Evolutionary conservation across 2,113 vertebrate species (phyloP), one percentile per base, ranked within the genome.

Genomic region (Pteropus alecto): DNA sequence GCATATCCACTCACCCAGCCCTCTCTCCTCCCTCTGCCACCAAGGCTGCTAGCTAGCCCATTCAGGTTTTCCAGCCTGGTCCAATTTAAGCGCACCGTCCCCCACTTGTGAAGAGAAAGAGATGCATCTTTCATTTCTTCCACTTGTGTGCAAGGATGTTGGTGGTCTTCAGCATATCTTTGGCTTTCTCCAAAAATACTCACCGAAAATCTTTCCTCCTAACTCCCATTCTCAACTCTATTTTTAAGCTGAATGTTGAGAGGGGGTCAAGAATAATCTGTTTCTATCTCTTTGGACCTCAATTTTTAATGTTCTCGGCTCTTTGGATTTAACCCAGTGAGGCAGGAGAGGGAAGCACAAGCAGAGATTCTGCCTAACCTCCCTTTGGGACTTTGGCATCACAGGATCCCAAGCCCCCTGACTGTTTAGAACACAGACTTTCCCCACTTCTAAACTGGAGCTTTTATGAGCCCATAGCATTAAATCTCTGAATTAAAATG

Each of bases 161-260:
- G 14, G 56, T 11, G 38, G 3, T 22, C 54, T 77, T 95, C 30
- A 16, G 30, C 48, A 58, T 43, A 46, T 70, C 3, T 5, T 79
- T 0, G 18, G 48, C 41, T 81, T 85, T 81, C 67, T 94, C 84
- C 88, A 82, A 82, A 85, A 85, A 10, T n/a, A 28, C 60, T 88
- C 56, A 58, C 12, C 38, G 60, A 71, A 94, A 79, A 35, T 60
- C 63, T 63, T 90, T 63, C 9, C 12, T 46, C 28, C 87, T 21
- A 41, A 67, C 63, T 90, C 22, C 46, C 38, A 43, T 78, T 90
- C 16, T 87, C 33, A 87, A 67, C 7, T 79, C 70, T 58, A 10
- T 60, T 79, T 93, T 87, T 87, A 79, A 82, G 13, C 33, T 87
- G 41, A 16, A 41, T 90, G 26, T 90, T 79, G 63, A 79, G 30